Conservation (phyloP, 2,888 invertebrate species). For the Cheilosia impressa region DNA sequence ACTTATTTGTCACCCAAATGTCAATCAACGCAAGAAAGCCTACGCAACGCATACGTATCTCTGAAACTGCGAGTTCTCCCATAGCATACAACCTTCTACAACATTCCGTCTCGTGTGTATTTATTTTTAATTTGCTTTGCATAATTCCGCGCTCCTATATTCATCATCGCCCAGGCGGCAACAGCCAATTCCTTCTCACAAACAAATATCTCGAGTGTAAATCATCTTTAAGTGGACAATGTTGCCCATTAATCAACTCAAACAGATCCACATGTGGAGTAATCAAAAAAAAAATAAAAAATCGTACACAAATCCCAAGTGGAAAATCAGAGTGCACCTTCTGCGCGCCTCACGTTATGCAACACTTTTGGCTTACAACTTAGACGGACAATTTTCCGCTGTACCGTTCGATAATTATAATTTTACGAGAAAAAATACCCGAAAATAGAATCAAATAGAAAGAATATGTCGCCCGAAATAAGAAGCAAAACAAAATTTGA, state of each 20-base stretch:
- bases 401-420: slow-evolving; percentile 22
- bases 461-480: slow-evolving; percentile 61
- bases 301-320: not conserved
- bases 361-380: not conserved
- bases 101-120: not conserved
- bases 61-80: too few relatives aligned
- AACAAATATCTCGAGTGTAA: slow-evolving; percentile 15
- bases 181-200: not conserved
- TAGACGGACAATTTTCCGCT: not conserved
- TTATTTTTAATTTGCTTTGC: slow-evolving; percentile 27
- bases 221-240: slow-evolving; percentile 32
- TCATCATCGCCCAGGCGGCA: slow-evolving; percentile 18
- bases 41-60: too few relatives aligned
- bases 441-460: slow-evolving; percentile 47
- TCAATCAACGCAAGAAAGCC: slow-evolving; percentile 4
- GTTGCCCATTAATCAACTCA: slow-evolving; percentile 26
- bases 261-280: not conserved
- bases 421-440: slow-evolving; percentile 40
- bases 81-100: too few relatives aligned
- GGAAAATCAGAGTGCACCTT: slow-evolving; percentile 17
- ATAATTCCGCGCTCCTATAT: not conserved
- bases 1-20: slow-evolving; percentile 15
- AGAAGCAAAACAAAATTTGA: slow-evolving; percentile 20
- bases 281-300: not conserved
- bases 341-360: slow-evolving; percentile 30